Conservation (phyloP, 2,113 vertebrate genomes). For the Toxotes chatareus region DNA sequence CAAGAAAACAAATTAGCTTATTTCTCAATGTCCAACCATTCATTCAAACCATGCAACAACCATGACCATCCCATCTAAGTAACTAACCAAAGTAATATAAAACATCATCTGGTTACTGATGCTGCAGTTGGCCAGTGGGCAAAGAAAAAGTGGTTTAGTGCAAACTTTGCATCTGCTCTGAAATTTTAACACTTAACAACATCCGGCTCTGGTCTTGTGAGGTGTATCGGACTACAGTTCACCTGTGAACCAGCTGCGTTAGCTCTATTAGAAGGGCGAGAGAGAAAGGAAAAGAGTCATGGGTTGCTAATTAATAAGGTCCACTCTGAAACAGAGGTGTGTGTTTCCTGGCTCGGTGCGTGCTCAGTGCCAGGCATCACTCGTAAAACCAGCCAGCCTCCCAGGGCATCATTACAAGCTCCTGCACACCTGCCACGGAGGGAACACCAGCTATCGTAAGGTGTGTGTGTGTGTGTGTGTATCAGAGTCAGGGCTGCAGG, state of each 20-base stretch:
- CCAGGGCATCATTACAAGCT: conserved; percentile 52
- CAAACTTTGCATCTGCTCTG: conserved; percentile 19
- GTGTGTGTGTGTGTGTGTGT: conserved; percentile 4
- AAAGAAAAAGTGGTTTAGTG: neutral
- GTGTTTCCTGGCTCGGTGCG: conserved; percentile 35
- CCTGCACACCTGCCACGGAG: conserved; percentile 24
- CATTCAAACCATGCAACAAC: too few species aligned
- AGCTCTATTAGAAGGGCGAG: conserved; percentile 13
- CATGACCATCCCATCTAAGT: too few species aligned
- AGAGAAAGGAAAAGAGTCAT: conserved; percentile 4
- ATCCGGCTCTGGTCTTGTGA: neutral
- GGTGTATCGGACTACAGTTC: neutral
- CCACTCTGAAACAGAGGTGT: conserved; percentile 49
- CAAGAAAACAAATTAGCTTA: neutral
- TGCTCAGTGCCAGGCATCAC: conserved; percentile 33
- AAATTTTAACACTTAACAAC: neutral
- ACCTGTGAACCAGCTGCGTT: conserved; percentile 40
- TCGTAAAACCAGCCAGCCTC: conserved; percentile 50
- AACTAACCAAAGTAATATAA: neutral
- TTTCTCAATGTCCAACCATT: neutral
- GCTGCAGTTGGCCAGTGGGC: neutral
- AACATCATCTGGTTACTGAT: neutral
- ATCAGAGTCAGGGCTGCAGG: neutral
- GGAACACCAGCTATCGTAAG: neutral
- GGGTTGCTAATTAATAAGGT: conserved; percentile 44